Evolutionary conservation across 2,797 vertebrate genomes (phyloP), one percentile per base, ranked within the genome.

Genomic region (Etheostoma perlongum): DNA sequence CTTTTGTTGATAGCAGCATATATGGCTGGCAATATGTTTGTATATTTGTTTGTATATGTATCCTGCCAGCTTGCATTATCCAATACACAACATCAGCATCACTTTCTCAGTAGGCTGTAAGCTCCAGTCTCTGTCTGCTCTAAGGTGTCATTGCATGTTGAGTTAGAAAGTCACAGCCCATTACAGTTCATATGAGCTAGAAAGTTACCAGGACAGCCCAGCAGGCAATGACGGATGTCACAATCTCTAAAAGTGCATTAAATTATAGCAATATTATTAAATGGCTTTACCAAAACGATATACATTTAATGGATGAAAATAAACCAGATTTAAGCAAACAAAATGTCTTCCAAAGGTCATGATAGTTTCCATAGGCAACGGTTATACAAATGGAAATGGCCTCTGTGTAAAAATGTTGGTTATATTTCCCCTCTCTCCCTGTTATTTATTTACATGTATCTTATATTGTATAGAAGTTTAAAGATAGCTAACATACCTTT

Each of bases 121-220:
- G 84, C 74, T 74, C 40, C 65, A 16, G 61, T 61, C 66, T 76
- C 71, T 67, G 62, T 84, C 73, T 51, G 68, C 85, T 81, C 55
- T n/a, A 62, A 84, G 86, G 84, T 87, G 85, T 83, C 85, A 83
- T 62, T 82, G 81, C 85, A 85, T 84, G 83, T 82, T 85, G 81
- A 90, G 85, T 72, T 73, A 79, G 76, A 82, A 85, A 78, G 88
- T 89, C 90, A 90, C 78, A 83, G 85, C 69, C 86, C 89, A 91
- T 92, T 92, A 88, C 78, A 74, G 85, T 85, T 90, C 76, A 90
- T 65, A 91, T 91, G 83, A 88, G 88, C 85, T 91, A 88, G 82
- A 91, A 89, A 88, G 90, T 86, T 81, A 86, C 58, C 79, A 78
- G 78, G 79, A 85, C 85, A 82, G 78, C 78, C 74, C 25, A 42